phyloP scores from a whole-genome alignment of 2,888 invertebrate genomes.

The Drosophila hamatofila region DNA sequence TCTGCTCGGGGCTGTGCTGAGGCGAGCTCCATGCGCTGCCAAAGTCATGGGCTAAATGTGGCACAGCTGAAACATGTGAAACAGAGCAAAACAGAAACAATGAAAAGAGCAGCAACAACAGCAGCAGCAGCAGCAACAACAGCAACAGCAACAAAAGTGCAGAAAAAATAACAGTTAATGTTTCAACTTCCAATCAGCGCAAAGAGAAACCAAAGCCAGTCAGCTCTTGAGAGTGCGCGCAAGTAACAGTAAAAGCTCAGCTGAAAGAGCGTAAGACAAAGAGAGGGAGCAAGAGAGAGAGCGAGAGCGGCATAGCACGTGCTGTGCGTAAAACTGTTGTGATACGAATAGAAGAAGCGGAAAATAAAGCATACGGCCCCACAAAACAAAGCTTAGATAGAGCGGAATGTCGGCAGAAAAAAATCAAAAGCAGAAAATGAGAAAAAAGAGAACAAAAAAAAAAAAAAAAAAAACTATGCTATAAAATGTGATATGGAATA shows the following conservation, averaged over 20 bases:
- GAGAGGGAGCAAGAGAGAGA: constrained; percentile 2
- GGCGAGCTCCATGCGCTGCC: constrained; percentile 41
- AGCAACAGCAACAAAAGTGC: background rate
- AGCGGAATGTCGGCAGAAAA: constrained; percentile 24
- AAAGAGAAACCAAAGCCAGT: constrained; percentile 17
- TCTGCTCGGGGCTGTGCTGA: constrained; percentile 7
- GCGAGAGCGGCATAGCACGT: constrained; percentile 53
- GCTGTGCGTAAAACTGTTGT: constrained; percentile 56
- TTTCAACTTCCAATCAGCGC: constrained; percentile 60
- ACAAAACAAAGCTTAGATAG: constrained; percentile 60
- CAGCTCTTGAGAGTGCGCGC: constrained; percentile 13
- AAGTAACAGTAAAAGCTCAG: background rate
- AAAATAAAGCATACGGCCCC: constrained; percentile 44
- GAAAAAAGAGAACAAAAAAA: background rate
- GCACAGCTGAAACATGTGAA: constrained; percentile 48
- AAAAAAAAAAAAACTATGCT: constrained; percentile 38
- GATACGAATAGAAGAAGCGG: constrained; percentile 32
- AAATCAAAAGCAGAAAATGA: background rate
- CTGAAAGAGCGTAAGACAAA: background rate
- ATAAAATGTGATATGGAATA: constrained; percentile 57
- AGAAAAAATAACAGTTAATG: constrained; percentile 24
- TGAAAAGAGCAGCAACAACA: constrained; percentile 25
- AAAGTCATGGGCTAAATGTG: constrained; percentile 62
- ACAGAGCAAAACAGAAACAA: constrained; percentile 53
- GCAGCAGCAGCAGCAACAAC: constrained; percentile 9